Percentiles rank a stretch among this genome's conserved stretches.
Conservation (phyloP, 2,888 invertebrate genomes). For the Campoplex nolae region DNA sequence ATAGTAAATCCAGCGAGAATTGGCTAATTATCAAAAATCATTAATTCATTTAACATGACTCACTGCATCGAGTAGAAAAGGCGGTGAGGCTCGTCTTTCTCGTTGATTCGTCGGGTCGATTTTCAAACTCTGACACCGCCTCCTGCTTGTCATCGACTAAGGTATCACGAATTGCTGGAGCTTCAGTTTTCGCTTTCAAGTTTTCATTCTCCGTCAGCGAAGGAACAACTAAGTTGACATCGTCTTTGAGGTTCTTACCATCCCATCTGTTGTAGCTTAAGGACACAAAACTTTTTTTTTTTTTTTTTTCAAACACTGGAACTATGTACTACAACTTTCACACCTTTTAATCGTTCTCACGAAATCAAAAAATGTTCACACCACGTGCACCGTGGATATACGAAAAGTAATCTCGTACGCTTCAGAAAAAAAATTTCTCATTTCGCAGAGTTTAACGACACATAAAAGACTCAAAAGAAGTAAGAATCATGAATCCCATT, state of each 20-base stretch:
- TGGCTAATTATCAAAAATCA: not conserved
- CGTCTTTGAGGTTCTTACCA: constrained; percentile 71
- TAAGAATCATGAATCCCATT: not conserved
- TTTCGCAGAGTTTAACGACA: not conserved
- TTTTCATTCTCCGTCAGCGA: constrained; percentile 33
- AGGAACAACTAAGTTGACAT: constrained; percentile 60
- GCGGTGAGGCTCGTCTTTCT: constrained; percentile 35
- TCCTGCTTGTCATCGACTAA: constrained; percentile 72
- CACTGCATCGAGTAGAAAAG: constrained; percentile 56
- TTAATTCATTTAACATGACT: constrained; percentile 8
- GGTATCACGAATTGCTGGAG: constrained; percentile 66
- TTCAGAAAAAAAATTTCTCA: not conserved
- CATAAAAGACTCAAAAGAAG: not conserved
- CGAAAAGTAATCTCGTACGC: not conserved
- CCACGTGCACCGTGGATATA: not conserved
- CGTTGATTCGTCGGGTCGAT: constrained; percentile 48
- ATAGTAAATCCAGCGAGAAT: not conserved
- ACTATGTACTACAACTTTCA: not conserved
- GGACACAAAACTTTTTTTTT: constrained; percentile 33
- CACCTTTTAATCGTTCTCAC: not conserved
- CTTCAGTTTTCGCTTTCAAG: constrained; percentile 71
- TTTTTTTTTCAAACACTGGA: constrained; percentile 20
- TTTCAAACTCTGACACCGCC: constrained; percentile 42
- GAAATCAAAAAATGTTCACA: not conserved
- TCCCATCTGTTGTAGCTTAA: constrained; percentile 74